Evolutionary conservation across 2,888 invertebrate genomes (phyloP), one percentile per base, ranked within the genome.

Genomic region (Eupithecia exiguata): DNA sequence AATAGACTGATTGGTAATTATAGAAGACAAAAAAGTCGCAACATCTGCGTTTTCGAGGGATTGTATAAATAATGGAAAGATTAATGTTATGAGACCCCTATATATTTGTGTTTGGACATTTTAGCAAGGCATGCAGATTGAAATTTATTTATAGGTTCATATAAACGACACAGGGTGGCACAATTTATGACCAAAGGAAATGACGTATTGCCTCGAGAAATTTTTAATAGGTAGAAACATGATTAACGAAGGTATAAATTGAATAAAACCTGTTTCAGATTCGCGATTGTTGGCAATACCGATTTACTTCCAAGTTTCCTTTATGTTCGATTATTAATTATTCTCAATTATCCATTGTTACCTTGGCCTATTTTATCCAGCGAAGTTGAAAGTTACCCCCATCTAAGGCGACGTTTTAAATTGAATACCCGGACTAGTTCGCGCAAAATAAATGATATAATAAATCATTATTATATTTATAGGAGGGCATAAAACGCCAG

Each of bases 81-180:
- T 91, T 88, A 91, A 91, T 91, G 91, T 81, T 83, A 85, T 81
- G 84, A 81, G 87, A 90, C 89, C 91, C 87, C 87, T 84, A 91
- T 89, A 90, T 88, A 88, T 91, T 88, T 88, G 84, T 87, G 84
- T 87, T 87, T 87, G 89, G 89, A 88, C 89, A 84, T 90, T 91
- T 92, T 89, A 88, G 91, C 90, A 87, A 87, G 87, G 88, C 87
- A 86, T 85, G 87, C 86, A 88, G 86, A 86, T 91, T 88, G 85
- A 88, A 90, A 90, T 90, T 88, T 92, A 91, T 92, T 91, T 92
- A 91, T 91, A 83, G 88, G 84, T 86, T 85, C 88, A 86, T 86
- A 88, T 87, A 88, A 88, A 86, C 88, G 90, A 88, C 88, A 86
- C 83, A 82, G 86, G 87, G 83, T 88, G 87, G 85, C 75, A 79